These are phyloP conservation scores for Camponotus pennsylvanicus DNA, from an alignment of 1,140 invertebrate species.

Conservation along the genomic window DNA sequence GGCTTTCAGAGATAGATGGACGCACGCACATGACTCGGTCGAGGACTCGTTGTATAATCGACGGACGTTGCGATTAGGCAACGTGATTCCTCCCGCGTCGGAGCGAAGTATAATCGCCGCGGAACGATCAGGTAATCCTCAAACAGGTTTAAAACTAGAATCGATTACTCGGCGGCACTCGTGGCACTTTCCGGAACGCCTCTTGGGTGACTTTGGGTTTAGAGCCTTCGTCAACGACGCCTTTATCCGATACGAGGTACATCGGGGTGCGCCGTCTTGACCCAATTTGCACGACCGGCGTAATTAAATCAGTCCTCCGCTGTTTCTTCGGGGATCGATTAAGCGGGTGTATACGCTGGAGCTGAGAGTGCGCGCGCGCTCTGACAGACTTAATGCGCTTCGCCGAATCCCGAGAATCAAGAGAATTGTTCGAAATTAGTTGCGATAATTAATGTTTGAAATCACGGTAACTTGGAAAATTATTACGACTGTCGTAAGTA, in stretches of 20 bases:
- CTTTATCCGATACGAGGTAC: slow-evolving; percentile 41
- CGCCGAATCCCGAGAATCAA: slow-evolving; percentile 30
- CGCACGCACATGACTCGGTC: slow-evolving; percentile 58
- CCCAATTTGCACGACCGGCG: slow-evolving; percentile 77
- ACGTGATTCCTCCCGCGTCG: slow-evolving; percentile 62
- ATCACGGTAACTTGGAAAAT: neutral
- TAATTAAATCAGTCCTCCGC: slow-evolving; percentile 74
- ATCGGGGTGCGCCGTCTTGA: slow-evolving; percentile 71
- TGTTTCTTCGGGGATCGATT: slow-evolving; percentile 57
- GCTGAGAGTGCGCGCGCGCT: slow-evolving; percentile 29
- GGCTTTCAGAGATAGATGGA: slow-evolving; percentile 2
- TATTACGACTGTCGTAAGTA: neutral
- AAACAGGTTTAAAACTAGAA: slow-evolving; percentile 16
- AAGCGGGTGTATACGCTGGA: slow-evolving; percentile 32
- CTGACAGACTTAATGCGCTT: slow-evolving; percentile 28
- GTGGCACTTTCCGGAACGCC: neutral
- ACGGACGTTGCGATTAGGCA: slow-evolving; percentile 51
- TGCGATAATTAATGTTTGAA: slow-evolving; percentile 28
- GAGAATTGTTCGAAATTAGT: slow-evolving; percentile 3
- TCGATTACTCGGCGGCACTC: slow-evolving; percentile 10
- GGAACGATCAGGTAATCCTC: slow-evolving; percentile 46
- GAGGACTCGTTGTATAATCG: slow-evolving; percentile 62
- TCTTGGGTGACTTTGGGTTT: too few species aligned
- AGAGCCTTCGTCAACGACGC: neutral
- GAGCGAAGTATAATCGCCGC: slow-evolving; percentile 55